Evolutionary conservation across 2,797 vertebrate genomes (phyloP), one percentile per base, ranked within the genome.

Genomic region (Allobates femoralis): DNA sequence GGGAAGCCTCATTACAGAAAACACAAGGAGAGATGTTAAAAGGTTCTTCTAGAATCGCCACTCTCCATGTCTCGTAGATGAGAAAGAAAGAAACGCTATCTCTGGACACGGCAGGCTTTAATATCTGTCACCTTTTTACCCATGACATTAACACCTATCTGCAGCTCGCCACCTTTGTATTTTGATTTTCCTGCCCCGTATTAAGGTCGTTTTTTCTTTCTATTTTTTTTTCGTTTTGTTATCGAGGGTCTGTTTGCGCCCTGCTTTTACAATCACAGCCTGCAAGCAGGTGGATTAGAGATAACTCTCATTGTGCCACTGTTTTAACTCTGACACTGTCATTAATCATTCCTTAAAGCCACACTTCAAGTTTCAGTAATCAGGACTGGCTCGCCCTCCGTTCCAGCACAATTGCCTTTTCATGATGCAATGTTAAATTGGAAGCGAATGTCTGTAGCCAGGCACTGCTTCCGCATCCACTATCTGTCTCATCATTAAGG

Each of bases 401-500:
- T 96, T 95, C 95, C 96, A 94, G 95, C 96, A 96, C 97, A 97
- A 98, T 98, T 98, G 97, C 97, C 96, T 99, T 88, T 97, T 99
- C 96, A 96, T 96, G 94, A 95, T 95, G 94, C 93, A 95, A 97
- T 97, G 96, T 96, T 96, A 98, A 99, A 99, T 99, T 99, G 97
- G 97, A 99, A 97, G 98, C 97, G 96, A 99, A 95, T 95, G 96
- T 96, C 96, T 95, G 96, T 96, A 96, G 96, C 96, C 96, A 97
- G 96, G 96, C 94, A 94, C 95, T 95, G 96, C 95, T 97, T 96
- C 96, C 97, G 94, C 96, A 96, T 97, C 97, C 96, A 95, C 95
- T 95, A 95, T 96, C 96, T 97, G 97, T 98, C 97, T 98, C 98
- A 98, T 99, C 98, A 98, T 99, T 98, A 98, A 99, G 97, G 96